phyloP scores from a whole-genome alignment of 2,797 vertebrate species.

The Chaetophractus vellerosus region DNA sequence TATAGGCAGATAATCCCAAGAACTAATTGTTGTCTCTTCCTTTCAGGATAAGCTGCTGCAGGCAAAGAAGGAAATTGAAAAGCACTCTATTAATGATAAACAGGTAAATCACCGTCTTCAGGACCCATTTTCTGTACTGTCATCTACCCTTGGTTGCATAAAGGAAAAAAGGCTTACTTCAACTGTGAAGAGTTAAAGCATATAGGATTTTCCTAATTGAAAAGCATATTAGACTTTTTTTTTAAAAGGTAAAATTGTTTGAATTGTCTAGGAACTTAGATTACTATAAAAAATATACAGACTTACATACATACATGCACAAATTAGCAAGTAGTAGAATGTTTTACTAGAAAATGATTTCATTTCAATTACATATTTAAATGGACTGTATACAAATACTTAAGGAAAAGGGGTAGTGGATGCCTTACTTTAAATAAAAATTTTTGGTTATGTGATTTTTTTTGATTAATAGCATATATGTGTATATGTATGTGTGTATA shows the following conservation, averaged over 20 bases:
- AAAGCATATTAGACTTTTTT: slow-evolving; percentile 1
- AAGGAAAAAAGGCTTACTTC: neutral
- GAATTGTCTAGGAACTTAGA: neutral
- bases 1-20: neutral
- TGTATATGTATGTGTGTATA: neutral
- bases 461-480: neutral
- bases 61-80: slow-evolving; percentile 98
- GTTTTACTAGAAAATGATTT: slow-evolving; percentile 47
- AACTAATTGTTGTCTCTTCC: slow-evolving; percentile 71
- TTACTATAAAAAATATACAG: neutral
- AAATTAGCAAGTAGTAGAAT: neutral
- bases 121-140: neutral
- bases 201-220: slow-evolving; percentile 2
- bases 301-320: neutral
- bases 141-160: neutral
- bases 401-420: neutral
- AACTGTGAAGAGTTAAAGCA: neutral
- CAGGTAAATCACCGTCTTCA: slow-evolving; percentile 92
- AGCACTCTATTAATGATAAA: slow-evolving; percentile 97
- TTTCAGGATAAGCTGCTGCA: slow-evolving; percentile 95
- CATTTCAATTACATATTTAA: neutral
- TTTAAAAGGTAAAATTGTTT: neutral
- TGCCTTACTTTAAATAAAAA: neutral
- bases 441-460: slow-evolving; percentile 21
- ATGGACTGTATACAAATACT: neutral